Evolutionary conservation across 2,797 vertebrate species (phyloP), one percentile per base, ranked within the genome.

Genomic region (Chloroceryle inda): DNA sequence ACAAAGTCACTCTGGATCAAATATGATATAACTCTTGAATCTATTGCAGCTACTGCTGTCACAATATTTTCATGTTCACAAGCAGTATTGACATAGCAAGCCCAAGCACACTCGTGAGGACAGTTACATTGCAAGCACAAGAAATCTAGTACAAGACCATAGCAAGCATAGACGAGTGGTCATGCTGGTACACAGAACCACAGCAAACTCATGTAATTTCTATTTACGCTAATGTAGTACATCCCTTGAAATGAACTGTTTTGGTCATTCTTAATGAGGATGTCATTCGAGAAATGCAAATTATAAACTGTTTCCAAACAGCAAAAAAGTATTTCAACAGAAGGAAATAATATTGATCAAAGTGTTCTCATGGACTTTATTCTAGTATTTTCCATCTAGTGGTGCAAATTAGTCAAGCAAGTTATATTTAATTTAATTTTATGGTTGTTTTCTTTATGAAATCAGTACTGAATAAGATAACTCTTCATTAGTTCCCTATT

Each of bases 341-440:
- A 94, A 94, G 33, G 50, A 84, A 94, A 83, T 74, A 81, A 76
- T 92, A 88, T 49, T 75, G 64, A 84, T 67, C 37, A 88, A 89
- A 85, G 89, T 69, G 29, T 18, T 78, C 27, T 92, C 49, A 78
- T 18, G 84, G 69, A 92, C 44, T 85, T 88, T 64, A 88, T 85
- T 89, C 40, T 86, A 91, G 91, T 42, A 37, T 94, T 92, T 96
- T 88, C 66, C 38, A 47, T 80, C 27, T 94, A 94, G 93, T 76
- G n/a, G 50, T 55, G 35, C 22, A 68, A 89, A 96, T 95, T 95
- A 91, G 87, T 86, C 66, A 89, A 82, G 80, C 53, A 94, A 93
- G 78, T 89, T 88, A 74, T 61, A 73, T 76, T 95, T 93, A 92
- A 95, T 96, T 94, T 79, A 92, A 95, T 92, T 92, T 95, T 74